Conservation (phyloP, 2,113 vertebrate genomes). For the Phocoena phocoena region DNA sequence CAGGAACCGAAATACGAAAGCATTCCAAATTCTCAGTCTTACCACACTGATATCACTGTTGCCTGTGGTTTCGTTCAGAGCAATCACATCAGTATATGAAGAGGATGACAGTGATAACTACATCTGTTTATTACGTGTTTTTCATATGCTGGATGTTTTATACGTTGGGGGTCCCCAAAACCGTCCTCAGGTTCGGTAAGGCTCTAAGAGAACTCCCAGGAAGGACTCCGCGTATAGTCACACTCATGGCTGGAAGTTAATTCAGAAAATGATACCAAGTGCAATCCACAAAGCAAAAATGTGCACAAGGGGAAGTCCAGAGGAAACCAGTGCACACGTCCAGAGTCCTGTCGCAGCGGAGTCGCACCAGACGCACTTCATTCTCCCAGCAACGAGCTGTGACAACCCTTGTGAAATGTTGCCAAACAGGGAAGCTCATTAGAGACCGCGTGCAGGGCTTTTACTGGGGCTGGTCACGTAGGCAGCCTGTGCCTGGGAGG, state of each 20-base stretch:
- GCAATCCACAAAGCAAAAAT: background rate
- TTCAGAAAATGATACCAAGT: background rate
- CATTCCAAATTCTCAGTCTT: background rate
- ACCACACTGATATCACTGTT: no score
- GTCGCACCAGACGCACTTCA: no score
- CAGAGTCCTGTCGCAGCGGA: background rate
- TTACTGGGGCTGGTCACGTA: background rate
- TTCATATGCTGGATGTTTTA: background rate
- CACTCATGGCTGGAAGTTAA: background rate
- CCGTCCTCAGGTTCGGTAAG: background rate
- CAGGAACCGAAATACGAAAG: background rate
- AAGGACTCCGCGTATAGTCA: no score
- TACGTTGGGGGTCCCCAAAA: background rate
- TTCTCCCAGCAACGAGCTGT: background rate
- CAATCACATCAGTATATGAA: background rate
- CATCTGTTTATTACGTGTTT: background rate
- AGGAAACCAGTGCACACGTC: background rate
- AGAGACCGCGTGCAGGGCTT: background rate
- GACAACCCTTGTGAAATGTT: background rate
- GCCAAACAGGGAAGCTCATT: background rate
- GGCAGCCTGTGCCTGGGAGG: background rate
- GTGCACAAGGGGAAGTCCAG: fast-evolving
- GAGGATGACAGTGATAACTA: background rate
- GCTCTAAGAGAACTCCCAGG: background rate
- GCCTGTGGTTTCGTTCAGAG: background rate